Conservation (phyloP, 2,888 invertebrate genomes). For the Harpalus rufipes region DNA sequence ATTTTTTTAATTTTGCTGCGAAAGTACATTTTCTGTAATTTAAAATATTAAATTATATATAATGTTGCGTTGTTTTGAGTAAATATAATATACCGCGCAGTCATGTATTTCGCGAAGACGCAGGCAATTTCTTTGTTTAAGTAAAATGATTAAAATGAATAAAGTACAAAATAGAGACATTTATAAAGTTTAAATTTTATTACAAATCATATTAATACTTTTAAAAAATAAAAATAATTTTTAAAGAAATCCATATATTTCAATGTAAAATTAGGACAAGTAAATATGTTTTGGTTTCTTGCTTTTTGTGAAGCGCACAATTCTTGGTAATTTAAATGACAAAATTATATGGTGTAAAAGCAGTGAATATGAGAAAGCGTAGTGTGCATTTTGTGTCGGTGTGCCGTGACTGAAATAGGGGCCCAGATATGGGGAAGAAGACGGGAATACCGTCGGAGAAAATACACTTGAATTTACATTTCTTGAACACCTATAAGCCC, state of each 20-base stretch:
- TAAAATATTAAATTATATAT: constrained; percentile 28
- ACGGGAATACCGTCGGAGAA: not conserved
- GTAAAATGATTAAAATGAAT: not conserved
- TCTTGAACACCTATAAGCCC: not conserved
- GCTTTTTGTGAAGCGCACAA: constrained; percentile 3
- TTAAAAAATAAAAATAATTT: too few species aligned
- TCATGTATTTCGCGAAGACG: not conserved
- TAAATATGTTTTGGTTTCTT: constrained; percentile 12
- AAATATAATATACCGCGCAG: not conserved
- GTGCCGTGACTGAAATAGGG: constrained; percentile 21
- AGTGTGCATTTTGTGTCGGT: constrained; percentile 13
- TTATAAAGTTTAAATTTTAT: constrained; percentile 2
- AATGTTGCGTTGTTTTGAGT: not conserved
- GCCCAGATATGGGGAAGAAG: constrained; percentile 18
- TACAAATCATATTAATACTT: not conserved
- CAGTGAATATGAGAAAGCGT: constrained; percentile 32
- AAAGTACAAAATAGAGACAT: not conserved
- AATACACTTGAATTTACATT: constrained; percentile 3
- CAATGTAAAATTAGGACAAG: not conserved
- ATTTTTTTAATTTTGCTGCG: constrained; percentile 25
- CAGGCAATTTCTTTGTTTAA: not conserved
- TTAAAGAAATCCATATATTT: not conserved
- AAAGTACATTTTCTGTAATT: constrained; percentile 12
- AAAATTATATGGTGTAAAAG: constrained; percentile 33
- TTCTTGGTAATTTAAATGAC: constrained; percentile 43